Evolutionary conservation across 2,888 invertebrate genomes (phyloP).

Genomic region (Lasioglossum lativentre): DNA sequence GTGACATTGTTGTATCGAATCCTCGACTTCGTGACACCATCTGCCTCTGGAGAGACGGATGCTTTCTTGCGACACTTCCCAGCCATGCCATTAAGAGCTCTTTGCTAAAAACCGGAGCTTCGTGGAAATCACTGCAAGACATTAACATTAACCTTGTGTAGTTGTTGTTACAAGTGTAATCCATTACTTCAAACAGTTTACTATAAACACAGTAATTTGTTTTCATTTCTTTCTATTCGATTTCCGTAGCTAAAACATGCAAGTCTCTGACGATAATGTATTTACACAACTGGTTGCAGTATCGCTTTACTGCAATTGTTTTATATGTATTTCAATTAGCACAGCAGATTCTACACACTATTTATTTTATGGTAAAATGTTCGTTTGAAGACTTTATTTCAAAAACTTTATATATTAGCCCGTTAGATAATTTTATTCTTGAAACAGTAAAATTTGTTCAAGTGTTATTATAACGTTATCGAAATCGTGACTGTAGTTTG

Average conservation of each 20-base stretch:
- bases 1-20: neutral
- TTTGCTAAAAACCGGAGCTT: neutral
- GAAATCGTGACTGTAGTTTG: neutral
- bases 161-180: neutral
- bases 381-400: neutral
- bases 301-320: neutral
- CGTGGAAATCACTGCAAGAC: neutral
- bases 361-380: neutral
- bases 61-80: neutral
- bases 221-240: neutral
- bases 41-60: neutral
- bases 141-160: neutral
- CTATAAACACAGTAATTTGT: neutral
- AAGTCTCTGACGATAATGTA: neutral
- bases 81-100: neutral
- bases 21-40: neutral
- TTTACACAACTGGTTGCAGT: neutral
- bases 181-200: neutral
- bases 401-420: neutral
- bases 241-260: neutral
- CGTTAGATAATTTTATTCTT: neutral
- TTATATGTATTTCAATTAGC: neutral
- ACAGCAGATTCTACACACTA: neutral
- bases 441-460: neutral
- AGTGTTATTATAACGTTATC: no score